Percentiles rank a stretch among this genome's conserved stretches.
Evolutionary conservation across 2,888 invertebrate species (phyloP).

Genomic region (Hemaris fuciformis): DNA sequence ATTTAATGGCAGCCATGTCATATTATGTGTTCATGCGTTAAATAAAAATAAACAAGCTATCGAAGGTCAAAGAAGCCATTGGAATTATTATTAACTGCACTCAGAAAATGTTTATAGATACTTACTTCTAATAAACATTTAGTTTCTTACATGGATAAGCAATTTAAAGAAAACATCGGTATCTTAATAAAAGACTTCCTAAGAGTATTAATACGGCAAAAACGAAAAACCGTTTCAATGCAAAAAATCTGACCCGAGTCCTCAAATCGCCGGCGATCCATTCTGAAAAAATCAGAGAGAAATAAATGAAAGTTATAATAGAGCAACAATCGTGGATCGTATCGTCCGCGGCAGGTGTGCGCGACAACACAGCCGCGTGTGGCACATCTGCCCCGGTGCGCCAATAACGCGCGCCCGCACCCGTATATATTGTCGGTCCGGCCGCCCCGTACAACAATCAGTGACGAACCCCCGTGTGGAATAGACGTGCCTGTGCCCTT

Average conservation of each 20-base stretch:
- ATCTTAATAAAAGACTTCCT: too few species aligned
- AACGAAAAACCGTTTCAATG: too few species aligned
- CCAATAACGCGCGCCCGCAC: conserved; percentile 13
- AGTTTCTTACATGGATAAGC: too few species aligned
- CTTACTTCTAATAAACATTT: too few species aligned
- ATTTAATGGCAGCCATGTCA: too few species aligned
- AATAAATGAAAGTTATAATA: conserved; percentile 2
- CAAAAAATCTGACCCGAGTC: neutral
- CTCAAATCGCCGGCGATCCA: neutral
- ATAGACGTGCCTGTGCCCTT: conserved; percentile 12
- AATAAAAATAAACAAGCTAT: too few species aligned
- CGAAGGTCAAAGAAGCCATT: too few species aligned
- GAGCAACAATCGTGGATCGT: neutral
- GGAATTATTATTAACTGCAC: too few species aligned
- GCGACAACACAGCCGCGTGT: conserved; percentile 20
- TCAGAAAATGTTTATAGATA: too few species aligned
- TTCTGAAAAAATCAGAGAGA: neutral
- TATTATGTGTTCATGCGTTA: too few species aligned
- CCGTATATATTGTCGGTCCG: conserved; percentile 19
- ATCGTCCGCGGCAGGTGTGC: conserved; percentile 23
- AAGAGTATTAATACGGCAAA: too few species aligned
- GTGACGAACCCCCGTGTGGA: conserved; percentile 12
- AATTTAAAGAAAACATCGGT: too few species aligned
- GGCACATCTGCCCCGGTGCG: conserved; percentile 16
- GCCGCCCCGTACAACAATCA: conserved; percentile 14